phyloP scores from a whole-genome alignment of 2,888 invertebrate genomes.

The Thyatira batis region DNA sequence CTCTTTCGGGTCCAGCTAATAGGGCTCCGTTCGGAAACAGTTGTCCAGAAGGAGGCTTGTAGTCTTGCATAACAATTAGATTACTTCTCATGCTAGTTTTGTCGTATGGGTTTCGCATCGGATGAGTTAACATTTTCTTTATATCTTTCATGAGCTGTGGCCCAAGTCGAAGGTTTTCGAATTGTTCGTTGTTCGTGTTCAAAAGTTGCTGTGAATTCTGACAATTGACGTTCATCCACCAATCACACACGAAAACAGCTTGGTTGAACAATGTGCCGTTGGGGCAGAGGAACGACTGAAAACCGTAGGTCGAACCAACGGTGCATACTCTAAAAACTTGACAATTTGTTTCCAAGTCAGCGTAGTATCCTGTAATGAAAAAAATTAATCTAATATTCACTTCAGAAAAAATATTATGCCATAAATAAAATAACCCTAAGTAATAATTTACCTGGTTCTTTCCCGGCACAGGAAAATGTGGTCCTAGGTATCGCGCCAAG shows the following conservation, averaged over 20 bases:
- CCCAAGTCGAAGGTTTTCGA: conserved; percentile 72
- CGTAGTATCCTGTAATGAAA: conserved; percentile 80
- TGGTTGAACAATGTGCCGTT: conserved; percentile 87
- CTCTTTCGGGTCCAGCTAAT: conserved; percentile 52
- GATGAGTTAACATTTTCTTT: conserved; percentile 81
- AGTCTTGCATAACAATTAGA: conserved; percentile 70
- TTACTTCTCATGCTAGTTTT: conserved; percentile 58
- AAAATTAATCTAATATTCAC: neutral
- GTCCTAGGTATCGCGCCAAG: conserved; percentile 83
- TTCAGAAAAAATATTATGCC: no score
- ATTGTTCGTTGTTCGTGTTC: conserved; percentile 68
- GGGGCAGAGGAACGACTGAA: conserved; percentile 85
- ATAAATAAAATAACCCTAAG: neutral
- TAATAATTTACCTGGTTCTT: conserved; percentile 81
- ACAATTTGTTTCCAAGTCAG: conserved; percentile 84
- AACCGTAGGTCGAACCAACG: conserved; percentile 76
- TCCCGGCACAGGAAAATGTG: conserved; percentile 83
- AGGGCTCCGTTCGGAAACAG: conserved; percentile 63
- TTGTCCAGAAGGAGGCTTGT: conserved; percentile 69
- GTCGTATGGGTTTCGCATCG: conserved; percentile 71
- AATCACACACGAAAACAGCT: conserved; percentile 85
- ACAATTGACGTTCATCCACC: conserved; percentile 87
- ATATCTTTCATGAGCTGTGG: conserved; percentile 82
- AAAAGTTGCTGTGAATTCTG: conserved; percentile 65
- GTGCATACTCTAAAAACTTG: conserved; percentile 86